phyloP scores from a whole-genome alignment of 2,113 vertebrate genomes.

The Calidris pygmaea region DNA sequence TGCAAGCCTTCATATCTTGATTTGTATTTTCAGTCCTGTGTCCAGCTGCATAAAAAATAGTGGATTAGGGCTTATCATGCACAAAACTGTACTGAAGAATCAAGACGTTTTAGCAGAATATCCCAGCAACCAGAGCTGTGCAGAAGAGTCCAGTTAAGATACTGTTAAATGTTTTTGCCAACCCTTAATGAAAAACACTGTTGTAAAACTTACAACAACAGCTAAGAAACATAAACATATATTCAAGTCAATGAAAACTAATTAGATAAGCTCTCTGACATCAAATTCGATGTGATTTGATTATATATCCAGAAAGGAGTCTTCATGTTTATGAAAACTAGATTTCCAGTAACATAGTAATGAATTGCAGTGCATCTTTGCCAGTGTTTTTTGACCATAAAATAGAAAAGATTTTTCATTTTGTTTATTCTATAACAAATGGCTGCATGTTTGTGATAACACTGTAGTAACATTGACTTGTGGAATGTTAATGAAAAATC shows the following conservation, averaged over 20 bases:
- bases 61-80: neutral
- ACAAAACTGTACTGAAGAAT: neutral
- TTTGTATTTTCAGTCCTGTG: neutral
- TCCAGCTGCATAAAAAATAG: neutral
- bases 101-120: neutral
- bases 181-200: neutral
- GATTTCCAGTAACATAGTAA: neutral
- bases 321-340: neutral
- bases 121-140: neutral
- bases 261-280: neutral
- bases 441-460: neutral
- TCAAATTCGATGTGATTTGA: neutral
- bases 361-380: neutral
- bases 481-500: neutral
- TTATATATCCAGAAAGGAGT: neutral
- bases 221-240: neutral
- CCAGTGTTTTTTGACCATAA: neutral
- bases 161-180: neutral
- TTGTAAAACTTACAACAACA: neutral
- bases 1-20: neutral
- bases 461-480: neutral
- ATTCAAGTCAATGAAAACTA: neutral
- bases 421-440: neutral
- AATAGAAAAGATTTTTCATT: neutral
- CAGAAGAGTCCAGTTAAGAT: neutral